Evolutionary conservation across 53 echinoderm and acorn worm species (phyloP), one percentile per base, ranked within the genome.

Genomic region (Antedon mediterranea): DNA sequence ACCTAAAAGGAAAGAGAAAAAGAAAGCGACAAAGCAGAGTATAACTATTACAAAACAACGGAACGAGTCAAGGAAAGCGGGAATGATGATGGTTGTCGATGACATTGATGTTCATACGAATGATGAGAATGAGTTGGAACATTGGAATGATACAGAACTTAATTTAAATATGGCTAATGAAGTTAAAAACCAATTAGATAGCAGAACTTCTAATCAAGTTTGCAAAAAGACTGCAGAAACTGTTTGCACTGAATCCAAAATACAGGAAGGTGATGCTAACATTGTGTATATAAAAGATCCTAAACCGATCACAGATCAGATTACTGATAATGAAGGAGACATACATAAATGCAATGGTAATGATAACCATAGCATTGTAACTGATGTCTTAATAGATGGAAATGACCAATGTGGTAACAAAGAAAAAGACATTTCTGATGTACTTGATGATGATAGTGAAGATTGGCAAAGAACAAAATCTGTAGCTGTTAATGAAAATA

Each of bases 1-100:
- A 28, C 86, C 83, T 71, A 78, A 34, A 71, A 90, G 81, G 57
- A 71, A 42, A 31, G 74, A 34, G 7, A 80, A 78, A 43, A 76
- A 83, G 29, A 88, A 93, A 71, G 71, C 76, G 37, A 43, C 32
- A 72, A 32, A 78, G 30, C n/a, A 73, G 28, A 37, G 77, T 37
- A 4, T 11, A 11, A 37, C 37, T 4, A 23, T 57, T 3, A 23
- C 57, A 57, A 18, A 15, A 15, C 57, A 57, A 23, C 2, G 9
- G 11, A 26, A 57, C 2, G 20, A 57, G 23, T 15, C 57, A 18
- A 57, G 9, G 1, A 8, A 57, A 57, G 9, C 11, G 23, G 23
- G 23, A 26, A 57, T 23, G 57, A 1, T 9, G 57, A 57, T 23
- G 57, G 57, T 57, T 57, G 57, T n/a, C n/a, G n/a, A 57, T 57